A percentile compares a stretch with the other conserved stretches of the same genome.
These are phyloP conservation scores for Dicerorhinus sumatrensis DNA, from an alignment of 2,113 vertebrate genomes.

Conservation along the genomic window DNA sequence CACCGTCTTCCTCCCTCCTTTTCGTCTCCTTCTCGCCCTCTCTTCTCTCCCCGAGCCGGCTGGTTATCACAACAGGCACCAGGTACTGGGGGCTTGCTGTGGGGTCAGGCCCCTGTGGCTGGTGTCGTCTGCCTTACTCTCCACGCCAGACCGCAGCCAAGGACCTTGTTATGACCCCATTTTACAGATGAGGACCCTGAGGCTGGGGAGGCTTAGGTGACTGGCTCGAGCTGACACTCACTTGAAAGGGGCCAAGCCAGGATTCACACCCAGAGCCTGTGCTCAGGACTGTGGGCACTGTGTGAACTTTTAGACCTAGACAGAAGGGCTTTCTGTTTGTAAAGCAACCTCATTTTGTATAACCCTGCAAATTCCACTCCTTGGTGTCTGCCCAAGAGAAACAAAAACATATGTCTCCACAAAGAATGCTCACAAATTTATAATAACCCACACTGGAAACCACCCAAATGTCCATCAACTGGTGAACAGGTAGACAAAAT, in stretches of 20 bases:
- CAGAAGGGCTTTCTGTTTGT: too few relatives aligned
- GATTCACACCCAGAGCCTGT: not conserved
- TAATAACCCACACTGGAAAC: too few relatives aligned
- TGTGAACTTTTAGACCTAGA: not conserved
- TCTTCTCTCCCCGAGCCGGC: not conserved
- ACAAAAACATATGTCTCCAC: fast-evolving
- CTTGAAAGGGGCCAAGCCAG: fast-evolving
- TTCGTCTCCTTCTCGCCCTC: not conserved
- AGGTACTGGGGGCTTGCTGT: not conserved
- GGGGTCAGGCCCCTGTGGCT: not conserved
- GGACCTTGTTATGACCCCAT: fast-evolving
- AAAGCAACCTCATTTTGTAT: too few relatives aligned
- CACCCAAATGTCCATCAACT: fast-evolving
- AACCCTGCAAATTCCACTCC: not conserved
- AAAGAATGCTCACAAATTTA: not conserved
- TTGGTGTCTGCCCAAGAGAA: not conserved
- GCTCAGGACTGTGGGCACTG: not conserved
- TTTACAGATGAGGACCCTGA: not conserved
- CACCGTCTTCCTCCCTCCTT: not conserved
- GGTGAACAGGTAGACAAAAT: not conserved
- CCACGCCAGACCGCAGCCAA: not conserved
- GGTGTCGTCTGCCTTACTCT: fast-evolving
- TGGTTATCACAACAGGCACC: fast-evolving
- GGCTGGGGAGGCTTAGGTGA: not conserved
- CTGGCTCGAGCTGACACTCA: fast-evolving